Conservation (phyloP, 2,888 invertebrate species). For the Synergus gifuensis region DNA sequence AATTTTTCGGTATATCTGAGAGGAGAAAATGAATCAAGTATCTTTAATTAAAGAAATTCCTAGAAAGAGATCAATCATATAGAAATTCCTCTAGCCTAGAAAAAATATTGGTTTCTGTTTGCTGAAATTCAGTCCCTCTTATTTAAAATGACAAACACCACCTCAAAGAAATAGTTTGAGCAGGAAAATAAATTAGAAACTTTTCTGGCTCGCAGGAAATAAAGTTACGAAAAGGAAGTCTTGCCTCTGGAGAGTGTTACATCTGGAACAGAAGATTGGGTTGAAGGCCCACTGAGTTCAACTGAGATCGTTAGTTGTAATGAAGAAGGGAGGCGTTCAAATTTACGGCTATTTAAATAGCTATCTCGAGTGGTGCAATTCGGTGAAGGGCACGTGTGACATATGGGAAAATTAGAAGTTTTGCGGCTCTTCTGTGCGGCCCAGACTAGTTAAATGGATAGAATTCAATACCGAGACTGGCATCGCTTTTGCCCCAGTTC, state of each 20-base stretch:
- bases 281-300: conserved; percentile 21
- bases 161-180: background rate
- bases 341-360: conserved; percentile 63
- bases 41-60: background rate
- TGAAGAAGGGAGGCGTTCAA: conserved; percentile 52
- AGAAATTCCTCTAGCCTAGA: background rate
- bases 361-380: conserved; percentile 45
- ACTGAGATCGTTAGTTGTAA: conserved; percentile 52
- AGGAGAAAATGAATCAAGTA: too few relatives aligned
- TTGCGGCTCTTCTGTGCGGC: conserved; percentile 58
- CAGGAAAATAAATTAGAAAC: background rate
- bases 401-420: conserved; percentile 71
- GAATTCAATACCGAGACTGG: conserved; percentile 69
- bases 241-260: conserved; percentile 2
- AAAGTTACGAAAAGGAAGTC: background rate
- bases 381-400: conserved; percentile 55
- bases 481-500: conserved; percentile 58
- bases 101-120: background rate
- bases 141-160: background rate
- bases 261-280: conserved; percentile 7
- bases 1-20: background rate
- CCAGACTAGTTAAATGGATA: conserved; percentile 65
- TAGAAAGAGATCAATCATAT: background rate
- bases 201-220: background rate
- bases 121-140: background rate